phyloP scores from a whole-genome alignment of 2,888 invertebrate species.

The Agriopis aurantiaria region DNA sequence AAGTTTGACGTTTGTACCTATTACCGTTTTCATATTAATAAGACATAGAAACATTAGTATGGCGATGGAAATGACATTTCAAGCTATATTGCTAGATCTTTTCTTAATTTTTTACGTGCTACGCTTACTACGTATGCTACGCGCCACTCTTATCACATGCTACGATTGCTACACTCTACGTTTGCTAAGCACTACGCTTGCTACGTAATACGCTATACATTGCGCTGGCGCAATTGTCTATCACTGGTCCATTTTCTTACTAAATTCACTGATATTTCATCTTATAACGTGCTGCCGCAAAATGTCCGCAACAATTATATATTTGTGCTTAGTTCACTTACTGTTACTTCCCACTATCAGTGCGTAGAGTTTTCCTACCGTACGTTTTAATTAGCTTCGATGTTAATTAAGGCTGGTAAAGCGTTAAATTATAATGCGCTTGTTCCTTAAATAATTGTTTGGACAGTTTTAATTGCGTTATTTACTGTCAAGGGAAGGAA shows the following conservation, averaged over 20 bases:
- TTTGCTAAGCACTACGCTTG: neutral
- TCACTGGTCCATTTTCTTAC: too few species aligned
- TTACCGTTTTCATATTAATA: too few species aligned
- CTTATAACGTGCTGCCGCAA: too few species aligned
- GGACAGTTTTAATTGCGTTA: conserved; percentile 25
- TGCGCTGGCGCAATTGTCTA: too few species aligned
- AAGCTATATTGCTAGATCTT: too few species aligned
- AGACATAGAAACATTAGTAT: too few species aligned
- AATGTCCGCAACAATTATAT: too few species aligned
- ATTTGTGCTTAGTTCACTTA: conserved; percentile 9
- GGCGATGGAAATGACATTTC: too few species aligned
- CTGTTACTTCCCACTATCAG: conserved; percentile 2
- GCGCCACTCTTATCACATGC: neutral
- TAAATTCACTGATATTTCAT: too few species aligned
- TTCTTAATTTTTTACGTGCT: neutral
- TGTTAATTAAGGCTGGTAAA: conserved; percentile 37
- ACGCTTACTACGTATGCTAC: neutral
- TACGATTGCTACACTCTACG: neutral
- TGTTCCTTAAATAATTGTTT: conserved; percentile 34
- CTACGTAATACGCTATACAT: neutral
- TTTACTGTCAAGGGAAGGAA: conserved; percentile 25
- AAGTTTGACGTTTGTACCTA: too few species aligned
- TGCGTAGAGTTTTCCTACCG: conserved; percentile 31
- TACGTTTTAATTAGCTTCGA: conserved; percentile 42
- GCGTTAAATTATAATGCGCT: conserved; percentile 35